Conservation (phyloP, 2,888 invertebrate genomes). For the Callinectes sapidus region DNA sequence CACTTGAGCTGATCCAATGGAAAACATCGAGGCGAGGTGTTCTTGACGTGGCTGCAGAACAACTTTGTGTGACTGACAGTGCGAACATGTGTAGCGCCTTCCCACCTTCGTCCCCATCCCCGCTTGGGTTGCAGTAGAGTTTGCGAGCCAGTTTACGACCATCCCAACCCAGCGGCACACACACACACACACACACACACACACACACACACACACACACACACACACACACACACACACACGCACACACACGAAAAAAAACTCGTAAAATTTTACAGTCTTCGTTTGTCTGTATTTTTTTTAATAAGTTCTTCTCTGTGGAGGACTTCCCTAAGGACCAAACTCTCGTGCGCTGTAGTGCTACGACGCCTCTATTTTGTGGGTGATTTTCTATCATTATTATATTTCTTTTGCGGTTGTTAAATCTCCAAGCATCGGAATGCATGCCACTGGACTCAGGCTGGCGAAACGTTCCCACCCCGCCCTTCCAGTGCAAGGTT, state of each 20-base stretch:
- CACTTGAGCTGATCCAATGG: background rate
- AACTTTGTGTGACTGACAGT: constrained; percentile 2
- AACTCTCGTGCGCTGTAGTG: background rate
- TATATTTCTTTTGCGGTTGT: constrained; percentile 13
- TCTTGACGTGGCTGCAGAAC: background rate
- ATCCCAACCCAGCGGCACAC: constrained; percentile 11
- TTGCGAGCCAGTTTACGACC: constrained; percentile 34
- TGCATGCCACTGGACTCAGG: background rate
- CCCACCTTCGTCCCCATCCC: constrained; percentile 10
- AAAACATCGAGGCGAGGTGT: background rate
- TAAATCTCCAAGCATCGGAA: constrained; percentile 30
- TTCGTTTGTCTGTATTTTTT: constrained; percentile 11
- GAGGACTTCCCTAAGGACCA: background rate
- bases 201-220: background rate
- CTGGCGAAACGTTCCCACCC: background rate
- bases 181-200: background rate
- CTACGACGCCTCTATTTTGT: constrained; percentile 3
- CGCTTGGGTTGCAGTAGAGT: constrained; percentile 26
- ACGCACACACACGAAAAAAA: background rate
- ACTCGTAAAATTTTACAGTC: constrained; percentile 14
- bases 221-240: background rate
- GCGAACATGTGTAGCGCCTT: constrained; percentile 12
- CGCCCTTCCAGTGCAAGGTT: background rate
- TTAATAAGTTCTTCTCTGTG: background rate
- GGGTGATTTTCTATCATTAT: constrained; percentile 33